Base-by-base conservation (phyloP, 64 coral and sea anemone genomes). In the Stichodactyla helianthus region DNA sequence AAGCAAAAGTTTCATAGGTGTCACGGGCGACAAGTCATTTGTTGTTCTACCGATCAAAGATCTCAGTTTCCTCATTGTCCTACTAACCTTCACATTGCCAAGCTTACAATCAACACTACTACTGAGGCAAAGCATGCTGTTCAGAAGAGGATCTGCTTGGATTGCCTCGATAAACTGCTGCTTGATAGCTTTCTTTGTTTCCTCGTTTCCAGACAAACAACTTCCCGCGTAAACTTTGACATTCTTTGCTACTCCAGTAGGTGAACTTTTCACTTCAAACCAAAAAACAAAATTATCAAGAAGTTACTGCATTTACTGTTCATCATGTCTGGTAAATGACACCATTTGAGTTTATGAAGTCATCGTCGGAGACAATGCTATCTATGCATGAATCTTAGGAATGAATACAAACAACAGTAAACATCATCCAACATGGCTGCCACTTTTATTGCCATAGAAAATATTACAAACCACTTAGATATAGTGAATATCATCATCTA, bases 171-270 rank as follows among this genome's bases (percentile, higher is more conserved):
- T 16, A 22, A 81, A 81, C 7, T 51, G 7, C 0, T 81, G 50
- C n/a, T 81, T 81, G 5, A 81, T 81, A 5, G 15, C 11, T 81
- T 81, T 52, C 52, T 53, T 12, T 52, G 78, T 81, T 81, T 51
- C 12, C 19, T 81, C 78, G 14, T 81, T 81, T 15, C 78, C 78
- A 81, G 78, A 81, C 20, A 81, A n/a, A n/a, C 78, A 81, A 4
- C 50, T 81, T 51, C 78, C 78, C 16, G 78, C 78, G 25, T 81
- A 81, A 12, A 81, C 26, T 50, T 81, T 81, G 35, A 28, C 78
- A 2, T 81, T 81, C 50, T 81, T 51, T 16, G 78, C 26, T 52
- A 81, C 78, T 81, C 78, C 78, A 22, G 78, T 81, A 20, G 78
- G 78, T 5, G 78, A 19, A 52, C 78, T 81, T 53, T 81, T 81